phyloP scores from a whole-genome alignment of 2,797 vertebrate species.

The Calcarius lapponicus region DNA sequence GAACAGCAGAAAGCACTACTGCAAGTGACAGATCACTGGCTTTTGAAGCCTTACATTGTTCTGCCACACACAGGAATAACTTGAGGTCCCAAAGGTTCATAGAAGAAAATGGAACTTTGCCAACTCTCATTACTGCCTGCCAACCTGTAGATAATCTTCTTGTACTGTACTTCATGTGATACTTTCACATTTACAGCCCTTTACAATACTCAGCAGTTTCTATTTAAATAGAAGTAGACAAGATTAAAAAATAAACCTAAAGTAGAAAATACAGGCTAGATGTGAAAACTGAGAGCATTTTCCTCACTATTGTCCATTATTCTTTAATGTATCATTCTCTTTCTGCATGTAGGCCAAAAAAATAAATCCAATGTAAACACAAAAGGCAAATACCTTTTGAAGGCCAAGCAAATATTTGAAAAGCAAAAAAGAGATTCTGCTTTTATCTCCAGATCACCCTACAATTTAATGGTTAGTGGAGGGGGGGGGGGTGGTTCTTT shows the following conservation, averaged over 20 bases:
- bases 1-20: not conserved
- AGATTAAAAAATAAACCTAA: slow-evolving; percentile 24
- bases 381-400: slow-evolving; percentile 85
- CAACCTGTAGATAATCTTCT: slow-evolving; percentile 44
- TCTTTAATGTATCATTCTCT: slow-evolving; percentile 75
- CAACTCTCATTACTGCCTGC: slow-evolving; percentile 25
- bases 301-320: slow-evolving; percentile 57
- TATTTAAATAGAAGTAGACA: slow-evolving; percentile 49
- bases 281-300: slow-evolving; percentile 58
- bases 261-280: slow-evolving; percentile 24
- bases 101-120: slow-evolving; percentile 6
- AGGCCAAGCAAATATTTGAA: slow-evolving; percentile 92
- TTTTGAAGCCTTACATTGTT: slow-evolving; percentile 16
- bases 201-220: slow-evolving; percentile 44
- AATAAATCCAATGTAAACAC: slow-evolving; percentile 82
- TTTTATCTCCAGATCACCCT: slow-evolving; percentile 72
- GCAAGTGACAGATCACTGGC: not conserved
- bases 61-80: slow-evolving; percentile 1
- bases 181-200: slow-evolving; percentile 45
- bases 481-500: not conserved
- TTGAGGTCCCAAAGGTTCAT: slow-evolving; percentile 8
- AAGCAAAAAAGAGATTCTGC: slow-evolving; percentile 77
- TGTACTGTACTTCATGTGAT: slow-evolving; percentile 31
- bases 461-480: slow-evolving; percentile 66
- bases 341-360: slow-evolving; percentile 77